Percentiles rank a stretch among this genome's conserved stretches.
Evolutionary conservation across 2,888 invertebrate species (phyloP).

Genomic region (Drosophila greeni): DNA sequence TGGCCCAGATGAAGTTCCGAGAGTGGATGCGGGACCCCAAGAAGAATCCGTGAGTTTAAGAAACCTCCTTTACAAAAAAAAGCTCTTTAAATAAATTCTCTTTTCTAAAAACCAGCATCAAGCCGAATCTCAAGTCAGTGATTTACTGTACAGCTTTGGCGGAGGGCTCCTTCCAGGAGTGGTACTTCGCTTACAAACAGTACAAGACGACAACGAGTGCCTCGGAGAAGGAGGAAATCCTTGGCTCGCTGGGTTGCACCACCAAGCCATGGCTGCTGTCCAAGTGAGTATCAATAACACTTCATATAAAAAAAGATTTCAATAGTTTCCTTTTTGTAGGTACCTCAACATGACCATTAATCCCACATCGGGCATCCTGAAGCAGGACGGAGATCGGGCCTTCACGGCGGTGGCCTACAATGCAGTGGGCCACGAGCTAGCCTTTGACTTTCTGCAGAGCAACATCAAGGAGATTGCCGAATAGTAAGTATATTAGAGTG

Average conservation of each 20-base stretch:
- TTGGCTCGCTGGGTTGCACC: conserved; percentile 81
- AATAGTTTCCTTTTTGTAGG: conserved; percentile 63
- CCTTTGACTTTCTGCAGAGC: conserved; percentile 81
- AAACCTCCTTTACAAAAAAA: rapidly evolving
- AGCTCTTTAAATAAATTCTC: too few relatives aligned
- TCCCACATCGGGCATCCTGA: conserved; percentile 81
- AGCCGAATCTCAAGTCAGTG: conserved; percentile 82
- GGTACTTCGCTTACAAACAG: conserved; percentile 83
- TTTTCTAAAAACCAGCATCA: conserved; percentile 79
- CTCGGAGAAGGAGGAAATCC: conserved; percentile 82
- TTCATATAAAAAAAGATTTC: neutral
- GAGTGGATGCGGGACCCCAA: conserved; percentile 80
- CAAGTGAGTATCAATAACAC: conserved; percentile 77
- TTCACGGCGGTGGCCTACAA: conserved; percentile 82
- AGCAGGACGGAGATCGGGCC: conserved; percentile 82
- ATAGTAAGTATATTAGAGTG: conserved; percentile 71
- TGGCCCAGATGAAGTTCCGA: conserved; percentile 79
- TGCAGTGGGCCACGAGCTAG: conserved; percentile 81
- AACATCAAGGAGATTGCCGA: conserved; percentile 78
- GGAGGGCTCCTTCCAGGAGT: conserved; percentile 83
- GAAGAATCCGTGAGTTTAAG: conserved; percentile 80
- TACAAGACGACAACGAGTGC: conserved; percentile 79
- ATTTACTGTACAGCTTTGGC: conserved; percentile 84
- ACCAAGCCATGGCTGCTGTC: conserved; percentile 81
- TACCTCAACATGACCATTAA: conserved; percentile 80